These are phyloP conservation scores for Leguminivora glycinivorella DNA, from an alignment of 1,140 invertebrate genomes.

Conservation along the genomic window DNA sequence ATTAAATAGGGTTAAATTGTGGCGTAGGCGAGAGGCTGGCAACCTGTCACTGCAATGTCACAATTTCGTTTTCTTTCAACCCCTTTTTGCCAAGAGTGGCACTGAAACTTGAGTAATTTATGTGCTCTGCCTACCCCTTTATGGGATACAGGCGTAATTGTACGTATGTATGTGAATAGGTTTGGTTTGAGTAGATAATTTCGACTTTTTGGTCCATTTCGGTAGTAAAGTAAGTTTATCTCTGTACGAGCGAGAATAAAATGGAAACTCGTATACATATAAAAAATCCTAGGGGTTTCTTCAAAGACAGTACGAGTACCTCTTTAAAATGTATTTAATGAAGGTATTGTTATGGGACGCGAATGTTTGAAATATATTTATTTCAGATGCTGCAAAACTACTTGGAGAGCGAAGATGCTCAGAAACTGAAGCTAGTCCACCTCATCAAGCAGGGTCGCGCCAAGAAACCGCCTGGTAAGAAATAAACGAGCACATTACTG, in stretches of 20 bases:
- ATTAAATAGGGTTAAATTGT: no score
- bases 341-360: neutral
- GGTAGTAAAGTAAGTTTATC: no score
- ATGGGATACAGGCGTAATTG: no score
- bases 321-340: no score
- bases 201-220: no score
- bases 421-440: conserved; percentile 62
- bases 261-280: neutral
- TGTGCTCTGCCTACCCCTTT: no score
- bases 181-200: neutral
- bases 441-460: conserved; percentile 59
- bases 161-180: neutral
- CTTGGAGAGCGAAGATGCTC: conserved; percentile 54
- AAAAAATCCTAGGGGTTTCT: neutral
- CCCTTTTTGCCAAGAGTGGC: no score
- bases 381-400: conserved; percentile 63
- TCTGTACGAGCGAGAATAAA: neutral
- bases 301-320: no score
- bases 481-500: neutral
- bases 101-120: no score
- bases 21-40: no score
- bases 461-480: conserved; percentile 51
- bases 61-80: no score
- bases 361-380: neutral
- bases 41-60: no score